Percentiles rank a stretch among this genome's conserved stretches.
phyloP scores from a whole-genome alignment of 2,888 invertebrate species.

The Lithophane socia region DNA sequence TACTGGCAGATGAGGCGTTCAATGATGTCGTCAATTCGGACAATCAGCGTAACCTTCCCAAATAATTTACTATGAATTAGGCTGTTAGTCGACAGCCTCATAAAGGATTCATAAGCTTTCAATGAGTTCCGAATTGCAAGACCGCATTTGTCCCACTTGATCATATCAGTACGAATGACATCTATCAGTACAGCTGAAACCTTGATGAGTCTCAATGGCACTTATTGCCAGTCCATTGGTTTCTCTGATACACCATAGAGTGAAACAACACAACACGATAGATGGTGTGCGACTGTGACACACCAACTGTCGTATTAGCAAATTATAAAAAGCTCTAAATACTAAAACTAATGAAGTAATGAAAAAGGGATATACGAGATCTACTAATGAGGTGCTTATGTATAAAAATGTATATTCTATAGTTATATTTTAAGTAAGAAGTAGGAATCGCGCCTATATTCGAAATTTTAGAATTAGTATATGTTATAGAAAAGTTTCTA shows the following conservation, averaged over 20 bases:
- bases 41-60: slow-evolving; percentile 8
- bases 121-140: slow-evolving; percentile 27
- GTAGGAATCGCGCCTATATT: slow-evolving; percentile 24
- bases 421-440: slow-evolving; percentile 30
- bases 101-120: slow-evolving; percentile 10
- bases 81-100: not conserved
- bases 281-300: slow-evolving; percentile 58
- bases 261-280: slow-evolving; percentile 65
- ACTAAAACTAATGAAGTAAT: slow-evolving; percentile 62
- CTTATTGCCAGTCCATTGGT: slow-evolving; percentile 46
- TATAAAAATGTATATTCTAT: slow-evolving; percentile 51
- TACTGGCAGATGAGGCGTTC: slow-evolving; percentile 25
- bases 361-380: slow-evolving; percentile 36
- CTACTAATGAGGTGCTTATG: slow-evolving; percentile 54
- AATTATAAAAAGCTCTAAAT: slow-evolving; percentile 72
- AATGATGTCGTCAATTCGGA: slow-evolving; percentile 32
- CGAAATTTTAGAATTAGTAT: slow-evolving; percentile 21
- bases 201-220: slow-evolving; percentile 35
- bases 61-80: slow-evolving; percentile 14
- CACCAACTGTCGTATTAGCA: slow-evolving; percentile 64
- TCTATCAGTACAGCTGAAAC: slow-evolving; percentile 56
- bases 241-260: slow-evolving; percentile 65
- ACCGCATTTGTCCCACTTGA: slow-evolving; percentile 48
- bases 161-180: slow-evolving; percentile 42
- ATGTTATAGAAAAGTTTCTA: slow-evolving; percentile 38